Evolutionary conservation across 2,888 invertebrate species (phyloP), one percentile per base, ranked within the genome.

Genomic region (Cacoxenus indagator): DNA sequence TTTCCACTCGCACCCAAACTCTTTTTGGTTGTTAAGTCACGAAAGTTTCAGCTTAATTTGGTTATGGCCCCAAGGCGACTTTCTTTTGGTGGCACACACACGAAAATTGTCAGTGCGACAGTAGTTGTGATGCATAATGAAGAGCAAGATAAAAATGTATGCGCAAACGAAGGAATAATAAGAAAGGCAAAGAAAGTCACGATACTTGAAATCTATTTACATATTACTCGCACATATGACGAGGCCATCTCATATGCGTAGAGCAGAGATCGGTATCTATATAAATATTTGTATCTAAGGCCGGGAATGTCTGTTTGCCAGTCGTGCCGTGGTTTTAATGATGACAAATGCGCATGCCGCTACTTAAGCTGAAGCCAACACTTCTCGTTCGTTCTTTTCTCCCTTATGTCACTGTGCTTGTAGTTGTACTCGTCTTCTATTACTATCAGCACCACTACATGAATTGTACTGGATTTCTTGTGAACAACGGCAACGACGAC

Each of bases 331-430:
- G 24, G 19, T 62, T 43, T 62, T 62, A n/a, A 62, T 62, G 45
- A 45, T 62, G 61, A 62, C 45, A 62, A 62, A 45, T 62, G 26
- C 31, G 11, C 45, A 26, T 45, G 45, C 4, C 43, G 43, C 26
- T n/a, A 9, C 51, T 51, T 51, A 51, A 19, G 4, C 37, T 37
- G 37, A 37, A 11, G 37, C 14, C 37, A 11, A 11, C 37, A 37
- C 9, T 37, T 37, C 9, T 37, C 37, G 8, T 2, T 37, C 37
- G 31, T 31, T 9, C 31, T 31, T 31, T 0, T 37, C 37, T 5
- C 37, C 24, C 65, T 73, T 54, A 73, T 73, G 64, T 64, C 51
- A 68, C 54, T 61, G 37, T 37, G 37, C 14, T 8, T 37, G 37
- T 37, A 14, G 2, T 8, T 37, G 37, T 37, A 8, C 8, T 37